Percentiles rank a stretch among this genome's conserved stretches.
Conservation (phyloP, 2,113 vertebrate genomes). For the Noctilio leporinus region DNA sequence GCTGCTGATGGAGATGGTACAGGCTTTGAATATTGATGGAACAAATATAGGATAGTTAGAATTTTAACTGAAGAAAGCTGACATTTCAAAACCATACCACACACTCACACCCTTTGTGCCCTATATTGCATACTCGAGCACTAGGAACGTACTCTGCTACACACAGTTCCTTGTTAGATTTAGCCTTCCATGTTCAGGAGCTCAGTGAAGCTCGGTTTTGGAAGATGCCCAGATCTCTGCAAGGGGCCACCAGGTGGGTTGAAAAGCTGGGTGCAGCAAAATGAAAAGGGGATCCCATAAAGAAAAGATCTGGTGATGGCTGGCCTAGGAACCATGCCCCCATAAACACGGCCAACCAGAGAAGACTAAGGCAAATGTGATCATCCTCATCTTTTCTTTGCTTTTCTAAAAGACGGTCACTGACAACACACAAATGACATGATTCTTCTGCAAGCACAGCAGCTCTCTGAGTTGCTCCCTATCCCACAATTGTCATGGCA, state of each 20-base stretch:
- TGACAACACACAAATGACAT: neutral
- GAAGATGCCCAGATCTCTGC: neutral
- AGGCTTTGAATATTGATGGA: neutral
- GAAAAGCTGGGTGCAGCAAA: neutral
- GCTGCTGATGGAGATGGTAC: neutral
- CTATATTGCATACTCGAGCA: neutral
- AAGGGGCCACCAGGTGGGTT: neutral
- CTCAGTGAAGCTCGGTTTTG: neutral
- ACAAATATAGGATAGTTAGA: neutral
- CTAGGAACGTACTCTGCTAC: neutral
- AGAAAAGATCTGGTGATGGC: neutral
- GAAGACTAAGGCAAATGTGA: neutral
- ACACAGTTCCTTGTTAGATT: neutral
- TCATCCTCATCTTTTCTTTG: neutral
- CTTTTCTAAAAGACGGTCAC: neutral
- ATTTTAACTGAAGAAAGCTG: neutral
- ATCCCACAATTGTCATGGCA: too few relatives aligned
- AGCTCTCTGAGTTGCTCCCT: neutral
- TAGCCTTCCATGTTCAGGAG: neutral
- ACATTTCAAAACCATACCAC: neutral
- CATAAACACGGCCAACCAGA: neutral
- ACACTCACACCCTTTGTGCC: neutral
- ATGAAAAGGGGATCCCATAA: accelerated
- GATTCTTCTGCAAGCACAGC: neutral
- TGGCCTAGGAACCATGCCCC: neutral